Evolutionary conservation across 2,797 vertebrate genomes (phyloP).

Genomic region (Rhabdomys pumilio): DNA sequence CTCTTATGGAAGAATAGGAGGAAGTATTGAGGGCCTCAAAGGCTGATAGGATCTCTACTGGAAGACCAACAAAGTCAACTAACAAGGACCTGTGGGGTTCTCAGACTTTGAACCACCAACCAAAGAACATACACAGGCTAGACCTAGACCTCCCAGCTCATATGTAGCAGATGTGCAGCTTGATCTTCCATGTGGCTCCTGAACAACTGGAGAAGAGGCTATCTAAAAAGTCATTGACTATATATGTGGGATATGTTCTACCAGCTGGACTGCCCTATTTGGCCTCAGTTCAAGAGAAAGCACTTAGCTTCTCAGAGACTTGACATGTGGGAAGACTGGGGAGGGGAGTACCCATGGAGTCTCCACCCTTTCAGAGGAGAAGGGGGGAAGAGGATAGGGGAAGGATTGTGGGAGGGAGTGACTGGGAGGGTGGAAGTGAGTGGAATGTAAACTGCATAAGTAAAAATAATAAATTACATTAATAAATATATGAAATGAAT

Average conservation of each 20-base stretch:
- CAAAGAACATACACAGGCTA: not conserved
- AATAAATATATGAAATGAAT: not conserved
- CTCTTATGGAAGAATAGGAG: not conserved
- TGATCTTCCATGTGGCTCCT: not conserved
- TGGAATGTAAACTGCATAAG: not conserved
- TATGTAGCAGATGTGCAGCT: not conserved
- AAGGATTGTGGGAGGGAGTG: not conserved
- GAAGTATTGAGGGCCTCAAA: not conserved
- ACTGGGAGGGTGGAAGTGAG: not conserved
- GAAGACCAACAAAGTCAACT: not conserved
- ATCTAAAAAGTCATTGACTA: not conserved
- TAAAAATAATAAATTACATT: not conserved
- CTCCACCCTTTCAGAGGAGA: not conserved
- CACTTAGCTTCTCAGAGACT: not conserved
- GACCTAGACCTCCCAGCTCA: not conserved
- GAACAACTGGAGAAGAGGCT: not conserved
- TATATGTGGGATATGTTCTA: not conserved
- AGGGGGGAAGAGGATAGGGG: not conserved
- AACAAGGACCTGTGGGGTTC: not conserved
- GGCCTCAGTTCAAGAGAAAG: not conserved
- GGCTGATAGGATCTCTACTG: not conserved
- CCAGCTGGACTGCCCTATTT: not conserved
- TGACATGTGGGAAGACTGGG: not conserved
- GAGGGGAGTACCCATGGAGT: not conserved
- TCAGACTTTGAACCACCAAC: not conserved